Evolutionary conservation across 2,113 vertebrate genomes (phyloP).

Genomic region (Zapornia atra): DNA sequence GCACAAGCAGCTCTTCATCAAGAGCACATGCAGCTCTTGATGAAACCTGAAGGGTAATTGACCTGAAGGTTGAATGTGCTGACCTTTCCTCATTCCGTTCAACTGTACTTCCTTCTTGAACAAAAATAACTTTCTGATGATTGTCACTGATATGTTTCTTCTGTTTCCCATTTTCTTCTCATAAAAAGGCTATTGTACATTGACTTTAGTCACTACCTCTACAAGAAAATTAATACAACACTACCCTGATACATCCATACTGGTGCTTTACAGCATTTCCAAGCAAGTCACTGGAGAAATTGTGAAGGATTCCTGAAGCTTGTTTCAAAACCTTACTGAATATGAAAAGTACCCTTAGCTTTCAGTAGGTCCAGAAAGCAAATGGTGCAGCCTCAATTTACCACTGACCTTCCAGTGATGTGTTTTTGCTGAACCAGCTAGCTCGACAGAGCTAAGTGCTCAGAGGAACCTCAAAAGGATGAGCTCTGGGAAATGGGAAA

Average conservation of each 20-base stretch:
- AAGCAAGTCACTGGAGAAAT: background rate
- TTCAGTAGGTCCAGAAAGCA: background rate
- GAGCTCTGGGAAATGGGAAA: background rate
- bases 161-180: background rate
- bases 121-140: background rate
- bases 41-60: background rate
- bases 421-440: background rate
- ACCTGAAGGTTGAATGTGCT: background rate
- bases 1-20: too few species aligned
- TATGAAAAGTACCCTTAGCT: background rate
- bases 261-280: background rate
- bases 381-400: background rate
- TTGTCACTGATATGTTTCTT: background rate
- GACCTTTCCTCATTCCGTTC: background rate
- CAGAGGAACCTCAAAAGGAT: background rate
- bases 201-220: background rate
- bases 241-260: background rate
- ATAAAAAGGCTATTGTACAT: background rate
- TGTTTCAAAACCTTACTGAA: background rate
- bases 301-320: background rate
- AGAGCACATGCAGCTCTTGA: background rate
- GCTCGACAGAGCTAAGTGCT: background rate
- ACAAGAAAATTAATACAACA: background rate
- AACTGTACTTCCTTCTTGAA: background rate
- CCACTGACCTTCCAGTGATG: background rate